These are phyloP conservation scores for Sycophila sp. DNA, from an alignment of 1,140 invertebrate genomes.

Conservation along the genomic window DNA sequence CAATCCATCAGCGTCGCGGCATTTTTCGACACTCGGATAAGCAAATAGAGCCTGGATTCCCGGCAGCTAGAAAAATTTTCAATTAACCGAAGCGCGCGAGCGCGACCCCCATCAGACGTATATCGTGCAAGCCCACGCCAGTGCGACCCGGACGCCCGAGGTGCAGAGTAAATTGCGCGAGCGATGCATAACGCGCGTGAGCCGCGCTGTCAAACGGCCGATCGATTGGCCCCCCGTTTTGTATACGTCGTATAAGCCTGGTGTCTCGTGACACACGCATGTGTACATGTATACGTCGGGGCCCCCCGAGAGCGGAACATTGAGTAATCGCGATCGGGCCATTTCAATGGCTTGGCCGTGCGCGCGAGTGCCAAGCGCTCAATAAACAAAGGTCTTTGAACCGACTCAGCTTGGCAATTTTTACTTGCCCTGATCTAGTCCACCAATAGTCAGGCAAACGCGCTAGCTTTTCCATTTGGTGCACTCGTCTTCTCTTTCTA, in stretches of 20 bases:
- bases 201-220: not conserved
- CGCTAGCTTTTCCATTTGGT: too few relatives aligned
- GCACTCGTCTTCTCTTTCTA: too few relatives aligned
- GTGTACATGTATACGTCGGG: not conserved
- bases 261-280: conserved; percentile 1
- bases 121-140: not conserved
- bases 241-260: not conserved
- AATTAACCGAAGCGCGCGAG: not conserved
- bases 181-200: conserved; percentile 2
- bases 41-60: too few relatives aligned
- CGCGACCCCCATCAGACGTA: not conserved
- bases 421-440: too few relatives aligned
- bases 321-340: conserved; percentile 25
- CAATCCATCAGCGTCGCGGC: too few relatives aligned
- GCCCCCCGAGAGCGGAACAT: not conserved
- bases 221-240: conserved; percentile 25
- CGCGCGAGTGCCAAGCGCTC: not conserved
- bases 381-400: conserved; percentile 26
- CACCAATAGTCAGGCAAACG: too few relatives aligned
- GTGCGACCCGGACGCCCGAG: too few relatives aligned
- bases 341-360: conserved; percentile 4
- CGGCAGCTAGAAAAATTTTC: not conserved
- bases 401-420: too few relatives aligned
- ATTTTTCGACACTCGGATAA: too few relatives aligned
- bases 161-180: conserved; percentile 18